phyloP scores from a whole-genome alignment of 2,113 vertebrate genomes.

The Sturnira hondurensis region DNA sequence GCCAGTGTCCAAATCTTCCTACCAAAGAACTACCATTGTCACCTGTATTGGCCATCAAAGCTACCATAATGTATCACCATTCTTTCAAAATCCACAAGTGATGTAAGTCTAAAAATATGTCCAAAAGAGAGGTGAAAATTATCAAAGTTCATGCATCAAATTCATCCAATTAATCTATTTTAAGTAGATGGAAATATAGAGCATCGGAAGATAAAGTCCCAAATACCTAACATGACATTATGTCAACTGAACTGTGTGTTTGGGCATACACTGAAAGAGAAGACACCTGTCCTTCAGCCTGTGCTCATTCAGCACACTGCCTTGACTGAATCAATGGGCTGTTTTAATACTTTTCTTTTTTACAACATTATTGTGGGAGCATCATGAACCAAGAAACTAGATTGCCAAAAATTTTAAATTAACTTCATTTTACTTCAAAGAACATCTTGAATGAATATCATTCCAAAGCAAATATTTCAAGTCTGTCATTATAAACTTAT shows the following conservation, averaged over 20 bases:
- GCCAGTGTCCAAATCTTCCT: background rate
- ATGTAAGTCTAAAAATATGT: background rate
- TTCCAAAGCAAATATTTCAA: background rate
- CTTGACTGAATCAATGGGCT: background rate
- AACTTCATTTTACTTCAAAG: background rate
- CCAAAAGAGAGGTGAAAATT: background rate
- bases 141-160: background rate
- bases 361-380: background rate
- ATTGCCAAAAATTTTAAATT: background rate
- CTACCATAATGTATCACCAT: background rate
- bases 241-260: background rate
- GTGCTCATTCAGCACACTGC: fast-evolving
- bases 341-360: background rate
- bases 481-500: background rate
- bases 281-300: background rate
- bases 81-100: background rate
- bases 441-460: background rate
- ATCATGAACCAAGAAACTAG: background rate
- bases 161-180: background rate
- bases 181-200: background rate
- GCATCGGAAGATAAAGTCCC: background rate
- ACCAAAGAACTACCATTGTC: background rate
- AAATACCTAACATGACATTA: background rate
- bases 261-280: background rate
- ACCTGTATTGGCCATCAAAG: background rate